Conservation (phyloP, 2,797 vertebrate species). For the Coreius guichenoti region DNA sequence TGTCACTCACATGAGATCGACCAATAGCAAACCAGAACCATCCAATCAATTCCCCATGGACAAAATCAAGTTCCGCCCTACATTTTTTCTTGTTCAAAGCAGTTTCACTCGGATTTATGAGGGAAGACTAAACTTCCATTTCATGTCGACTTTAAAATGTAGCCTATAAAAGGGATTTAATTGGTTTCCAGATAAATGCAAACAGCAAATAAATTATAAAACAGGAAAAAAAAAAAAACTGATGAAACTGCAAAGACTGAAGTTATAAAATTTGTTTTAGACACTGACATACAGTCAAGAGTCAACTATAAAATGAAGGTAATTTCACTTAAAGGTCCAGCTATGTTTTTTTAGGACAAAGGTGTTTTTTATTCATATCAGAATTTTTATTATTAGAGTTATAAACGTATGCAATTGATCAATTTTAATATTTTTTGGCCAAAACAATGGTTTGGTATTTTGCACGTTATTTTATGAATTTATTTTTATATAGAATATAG, state of each 20-base stretch:
- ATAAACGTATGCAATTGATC: neutral
- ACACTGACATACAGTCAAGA: neutral
- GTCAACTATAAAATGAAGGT: neutral
- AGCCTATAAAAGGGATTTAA: neutral
- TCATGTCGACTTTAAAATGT: too few species aligned
- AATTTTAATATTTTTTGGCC: neutral
- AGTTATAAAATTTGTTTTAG: neutral
- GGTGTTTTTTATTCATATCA: neutral
- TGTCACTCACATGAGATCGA: neutral
- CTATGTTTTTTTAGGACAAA: neutral
- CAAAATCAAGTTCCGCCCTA: neutral
- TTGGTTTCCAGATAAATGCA: neutral
- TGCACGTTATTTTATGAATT: neutral
- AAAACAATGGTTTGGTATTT: neutral
- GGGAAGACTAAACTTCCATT: too few species aligned
- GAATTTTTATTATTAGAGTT: neutral
- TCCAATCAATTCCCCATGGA: neutral
- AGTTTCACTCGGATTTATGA: neutral
- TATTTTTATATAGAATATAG: too few species aligned
- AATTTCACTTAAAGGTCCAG: neutral
- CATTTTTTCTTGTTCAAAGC: neutral
- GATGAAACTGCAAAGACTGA: neutral
- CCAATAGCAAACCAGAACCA: neutral
- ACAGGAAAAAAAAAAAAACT: neutral
- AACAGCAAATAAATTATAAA: neutral